Base-by-base conservation (phyloP, 2,888 invertebrate genomes). In the Epinotia nisella region DNA sequence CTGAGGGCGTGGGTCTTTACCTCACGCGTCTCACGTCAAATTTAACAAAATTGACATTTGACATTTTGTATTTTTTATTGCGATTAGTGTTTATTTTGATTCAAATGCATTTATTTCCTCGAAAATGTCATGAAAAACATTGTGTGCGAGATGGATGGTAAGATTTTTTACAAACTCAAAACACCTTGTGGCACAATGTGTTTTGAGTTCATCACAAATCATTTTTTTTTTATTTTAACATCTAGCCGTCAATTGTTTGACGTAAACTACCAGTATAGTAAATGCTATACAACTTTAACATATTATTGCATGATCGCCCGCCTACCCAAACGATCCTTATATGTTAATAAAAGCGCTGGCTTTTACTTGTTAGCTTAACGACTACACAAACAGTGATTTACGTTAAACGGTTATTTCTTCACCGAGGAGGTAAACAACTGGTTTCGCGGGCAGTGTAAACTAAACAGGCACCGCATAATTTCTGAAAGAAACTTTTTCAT, bases 391-490 rank as follows among this genome's bases (percentile, higher is more conserved):
- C 41, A 45, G 62, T 49, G 49, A 49, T 49, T 62, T 49, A 45
- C 24, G 15, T 49, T 45, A 24, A n/a, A 62, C 17, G 39, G 45
- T 58, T 70, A 15, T 58, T 29, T n/a, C 17, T 60, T 53, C 51
- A 81, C 70, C 72, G 78, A 69, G 71, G 78, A 81, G 77, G 77
- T 75, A 79, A 81, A 82, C 74, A 80, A 80, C 79, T 79, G 77
- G 78, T 81, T 87, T 87, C 81, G 76, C 85, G 77, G 80, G 77
- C 83, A 83, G 81, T 85, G 87, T 85, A 87, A 87, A 88, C 83
- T 87, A 87, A 87, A 85, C 78, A 81, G 78, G 75, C 80, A 81
- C 85, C 82, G 83, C 82, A 86, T 83, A 83, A 83, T 85, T 86
- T 84, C 80, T 82, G 80, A 79, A 78, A 69, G 79, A 75, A 80